These are phyloP conservation scores for Eleginops maclovinus DNA, from an alignment of 2,113 vertebrate genomes.

Conservation along the genomic window DNA sequence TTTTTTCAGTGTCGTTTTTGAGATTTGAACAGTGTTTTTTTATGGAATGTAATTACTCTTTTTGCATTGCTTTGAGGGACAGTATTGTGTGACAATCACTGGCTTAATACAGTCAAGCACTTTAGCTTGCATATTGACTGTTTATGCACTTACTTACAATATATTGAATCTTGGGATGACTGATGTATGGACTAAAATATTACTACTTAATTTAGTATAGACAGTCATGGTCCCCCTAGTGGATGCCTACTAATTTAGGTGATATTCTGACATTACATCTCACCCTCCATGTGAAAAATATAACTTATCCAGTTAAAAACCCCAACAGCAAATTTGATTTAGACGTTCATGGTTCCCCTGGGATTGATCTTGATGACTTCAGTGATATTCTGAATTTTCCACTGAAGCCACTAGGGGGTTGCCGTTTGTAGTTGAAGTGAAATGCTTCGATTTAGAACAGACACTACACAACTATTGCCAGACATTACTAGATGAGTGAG, in stretches of 20 bases:
- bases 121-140: neutral
- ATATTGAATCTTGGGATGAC: neutral
- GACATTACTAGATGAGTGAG: too few species aligned
- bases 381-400: too few species aligned
- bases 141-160: too few species aligned
- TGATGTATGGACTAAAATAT: neutral
- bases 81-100: neutral
- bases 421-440: too few species aligned
- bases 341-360: too few species aligned
- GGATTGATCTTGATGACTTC: too few species aligned
- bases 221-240: neutral
- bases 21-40: too few species aligned
- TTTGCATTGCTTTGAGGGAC: neutral
- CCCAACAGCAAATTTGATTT: neutral
- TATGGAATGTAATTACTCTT: too few species aligned
- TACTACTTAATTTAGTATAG: neutral
- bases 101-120: neutral
- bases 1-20: too few species aligned
- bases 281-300: neutral
- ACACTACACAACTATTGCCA: too few species aligned
- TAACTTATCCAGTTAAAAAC: neutral
- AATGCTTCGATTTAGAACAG: too few species aligned
- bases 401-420: too few species aligned
- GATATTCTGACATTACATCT: neutral
- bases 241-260: neutral